Evolutionary conservation across 2,888 invertebrate species (phyloP), one percentile per base, ranked within the genome.

Genomic region (Drosophila lacicola): DNA sequence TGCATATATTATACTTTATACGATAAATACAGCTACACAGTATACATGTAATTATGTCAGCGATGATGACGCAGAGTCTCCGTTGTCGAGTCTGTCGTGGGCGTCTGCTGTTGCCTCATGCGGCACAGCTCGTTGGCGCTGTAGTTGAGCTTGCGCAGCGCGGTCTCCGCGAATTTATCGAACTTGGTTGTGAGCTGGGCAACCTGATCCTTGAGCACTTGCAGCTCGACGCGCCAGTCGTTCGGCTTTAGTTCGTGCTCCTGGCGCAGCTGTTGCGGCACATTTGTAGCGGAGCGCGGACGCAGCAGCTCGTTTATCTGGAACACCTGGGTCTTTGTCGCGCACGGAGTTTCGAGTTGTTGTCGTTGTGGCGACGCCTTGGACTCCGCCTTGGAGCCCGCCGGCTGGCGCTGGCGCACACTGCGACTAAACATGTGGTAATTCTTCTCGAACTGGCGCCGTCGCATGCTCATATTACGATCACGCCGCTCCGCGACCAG

Each of bases 401-500:
- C 51, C 19, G 76, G 82, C 41, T 79, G 84, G 0, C 90, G 85
- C 67, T 91, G 90, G 1, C 53, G 53, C 19, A 91, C 46, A 33
- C 90, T 90, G 56, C 85, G 88, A 51, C 91, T 91, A 45, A 93
- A 93, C 67, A 92, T 83, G 53, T 89, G 86, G 50, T 92, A 91
- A 75, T 93, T 92, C 17, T 78, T 84, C 49, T 92, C 91, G 60
- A 93, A 91, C 93, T 94, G 92, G 2, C 90, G 92, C 34, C 92
- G 89, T 9, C 93, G 92, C 61, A 94, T 90, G 78, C 94, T 94
- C 85, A 93, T 93, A 65, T 94, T 94, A 58, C 93, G 94, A 77
- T 94, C 94, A 82, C 95, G 95, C 11, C 95, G 94, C 75, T 95
- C 95, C 0, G 95, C 95, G 0, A 96, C 96, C 87, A 97, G 93